Conservation (phyloP, 2,797 vertebrate species). For the Gouania willdenowi region DNA sequence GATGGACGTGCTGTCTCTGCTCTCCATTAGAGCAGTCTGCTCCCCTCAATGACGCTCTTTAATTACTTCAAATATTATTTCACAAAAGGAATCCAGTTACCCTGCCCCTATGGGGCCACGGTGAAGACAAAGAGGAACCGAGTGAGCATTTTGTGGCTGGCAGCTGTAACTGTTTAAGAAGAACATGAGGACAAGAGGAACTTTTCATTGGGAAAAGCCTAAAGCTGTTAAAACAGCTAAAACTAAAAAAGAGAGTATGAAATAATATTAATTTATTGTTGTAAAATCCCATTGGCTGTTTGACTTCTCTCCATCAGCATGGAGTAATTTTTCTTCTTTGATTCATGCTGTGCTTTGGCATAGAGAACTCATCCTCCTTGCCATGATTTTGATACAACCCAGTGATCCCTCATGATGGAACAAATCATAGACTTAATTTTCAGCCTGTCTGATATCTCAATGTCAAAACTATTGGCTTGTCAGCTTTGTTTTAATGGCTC, state of each 20-base stretch:
- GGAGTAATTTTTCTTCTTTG: slow-evolving; percentile 16
- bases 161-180: slow-evolving; percentile 17
- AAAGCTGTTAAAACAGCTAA: slow-evolving; percentile 9
- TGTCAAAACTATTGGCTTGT: slow-evolving; percentile 40
- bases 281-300: slow-evolving; percentile 29
- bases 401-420: slow-evolving; percentile 25
- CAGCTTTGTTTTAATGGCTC: slow-evolving; percentile 13
- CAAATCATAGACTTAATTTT: slow-evolving; percentile 54
- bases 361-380: slow-evolving; percentile 20
- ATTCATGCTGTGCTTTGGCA: slow-evolving; percentile 21
- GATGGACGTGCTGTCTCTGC: slow-evolving; percentile 46
- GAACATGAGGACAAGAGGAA: too few species aligned
- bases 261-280: slow-evolving; percentile 26
- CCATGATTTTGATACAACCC: slow-evolving; percentile 32
- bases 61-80: slow-evolving; percentile 72
- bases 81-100: slow-evolving; percentile 45
- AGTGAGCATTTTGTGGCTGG: slow-evolving; percentile 17
- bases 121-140: slow-evolving; percentile 47
- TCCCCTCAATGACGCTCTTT: slow-evolving; percentile 57
- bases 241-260: slow-evolving; percentile 28
- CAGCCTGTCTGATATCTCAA: slow-evolving; percentile 44
- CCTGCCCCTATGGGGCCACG: slow-evolving; percentile 28
- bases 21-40: slow-evolving; percentile 67
- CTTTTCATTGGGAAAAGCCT: slow-evolving; percentile 6
- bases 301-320: slow-evolving; percentile 15